phyloP scores from a whole-genome alignment of 2,888 invertebrate genomes.

The Limenitis camilla region DNA sequence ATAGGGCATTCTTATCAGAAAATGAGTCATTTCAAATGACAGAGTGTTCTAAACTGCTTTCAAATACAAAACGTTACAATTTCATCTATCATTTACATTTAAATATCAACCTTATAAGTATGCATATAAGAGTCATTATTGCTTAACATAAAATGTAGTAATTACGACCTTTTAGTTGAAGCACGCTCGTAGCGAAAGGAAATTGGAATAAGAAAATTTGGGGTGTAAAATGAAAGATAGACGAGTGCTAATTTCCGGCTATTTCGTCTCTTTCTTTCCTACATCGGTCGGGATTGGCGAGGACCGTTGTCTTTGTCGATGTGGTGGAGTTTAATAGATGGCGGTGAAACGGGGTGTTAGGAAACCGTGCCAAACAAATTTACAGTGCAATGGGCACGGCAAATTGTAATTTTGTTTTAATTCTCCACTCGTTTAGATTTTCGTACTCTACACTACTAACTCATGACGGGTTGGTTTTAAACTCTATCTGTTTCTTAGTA shows the following conservation, averaged over 20 bases:
- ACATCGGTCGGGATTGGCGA: conserved; percentile 60
- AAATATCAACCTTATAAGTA: conserved; percentile 33
- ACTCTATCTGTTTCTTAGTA: no score
- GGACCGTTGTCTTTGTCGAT: conserved; percentile 63
- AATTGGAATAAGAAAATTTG: conserved; percentile 86
- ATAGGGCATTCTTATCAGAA: conserved; percentile 80
- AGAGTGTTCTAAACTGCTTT: conserved; percentile 69
- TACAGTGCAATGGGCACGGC: conserved; percentile 20
- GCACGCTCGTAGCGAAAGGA: conserved; percentile 67
- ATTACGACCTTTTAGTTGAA: conserved; percentile 50
- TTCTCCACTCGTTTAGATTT: conserved; percentile 13
- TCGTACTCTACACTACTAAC: no score
- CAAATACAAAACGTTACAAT: conserved; percentile 50
- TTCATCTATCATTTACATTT: conserved; percentile 15
- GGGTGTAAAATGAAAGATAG: conserved; percentile 86
- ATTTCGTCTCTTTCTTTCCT: conserved; percentile 73
- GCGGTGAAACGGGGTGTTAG: conserved; percentile 23
- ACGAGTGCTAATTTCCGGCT: conserved; percentile 83
- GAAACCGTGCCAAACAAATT: conserved; percentile 19
- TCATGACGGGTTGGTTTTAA: no score
- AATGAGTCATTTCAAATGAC: conserved; percentile 82
- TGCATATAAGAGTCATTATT: conserved; percentile 27
- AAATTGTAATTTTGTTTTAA: conserved; percentile 26
- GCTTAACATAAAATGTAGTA: conserved; percentile 20
- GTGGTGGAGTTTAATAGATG: conserved; percentile 34